These are phyloP conservation scores for Busseola fusca DNA, from an alignment of 2,888 invertebrate genomes.

Conservation along the genomic window DNA sequence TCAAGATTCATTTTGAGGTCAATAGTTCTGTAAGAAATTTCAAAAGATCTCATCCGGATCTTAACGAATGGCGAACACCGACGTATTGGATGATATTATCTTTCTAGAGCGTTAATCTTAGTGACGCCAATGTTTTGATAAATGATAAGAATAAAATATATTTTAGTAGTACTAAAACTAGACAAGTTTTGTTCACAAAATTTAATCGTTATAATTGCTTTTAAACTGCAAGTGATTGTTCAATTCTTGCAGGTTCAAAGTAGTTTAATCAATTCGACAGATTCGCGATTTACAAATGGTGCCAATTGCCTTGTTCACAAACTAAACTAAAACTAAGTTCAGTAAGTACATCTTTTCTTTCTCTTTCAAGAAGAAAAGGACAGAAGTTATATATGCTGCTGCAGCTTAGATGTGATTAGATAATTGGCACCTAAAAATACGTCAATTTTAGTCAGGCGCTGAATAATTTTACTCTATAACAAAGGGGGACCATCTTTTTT, in stretches of 20 bases:
- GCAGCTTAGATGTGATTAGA: too few relatives aligned
- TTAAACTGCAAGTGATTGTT: neutral
- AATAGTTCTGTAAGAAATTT: constrained; percentile 58
- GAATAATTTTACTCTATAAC: neutral
- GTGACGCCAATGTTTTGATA: constrained; percentile 15
- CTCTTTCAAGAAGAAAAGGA: too few relatives aligned
- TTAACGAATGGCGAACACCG: constrained; percentile 42
- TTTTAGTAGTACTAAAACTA: constrained; percentile 10
- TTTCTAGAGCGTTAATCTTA: constrained; percentile 38
- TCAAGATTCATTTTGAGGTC: constrained; percentile 65
- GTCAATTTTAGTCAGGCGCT: too few relatives aligned
- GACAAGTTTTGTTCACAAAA: neutral
- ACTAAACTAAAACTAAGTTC: too few relatives aligned
- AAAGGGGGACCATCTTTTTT: neutral
- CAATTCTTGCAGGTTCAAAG: neutral
- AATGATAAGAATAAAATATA: constrained; percentile 37
- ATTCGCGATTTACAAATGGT: too few relatives aligned
- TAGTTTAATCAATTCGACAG: too few relatives aligned
- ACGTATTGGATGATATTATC: constrained; percentile 54
- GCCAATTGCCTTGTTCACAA: too few relatives aligned
- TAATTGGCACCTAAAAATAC: too few relatives aligned
- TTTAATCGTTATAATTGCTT: neutral
- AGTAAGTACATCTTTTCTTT: too few relatives aligned
- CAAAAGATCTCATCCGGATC: constrained; percentile 52
- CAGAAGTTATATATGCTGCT: too few relatives aligned